Percentiles rank a stretch among this genome's conserved stretches.
phyloP scores from a whole-genome alignment of 2,797 vertebrate species.

The Sebastes flavidus region DNA sequence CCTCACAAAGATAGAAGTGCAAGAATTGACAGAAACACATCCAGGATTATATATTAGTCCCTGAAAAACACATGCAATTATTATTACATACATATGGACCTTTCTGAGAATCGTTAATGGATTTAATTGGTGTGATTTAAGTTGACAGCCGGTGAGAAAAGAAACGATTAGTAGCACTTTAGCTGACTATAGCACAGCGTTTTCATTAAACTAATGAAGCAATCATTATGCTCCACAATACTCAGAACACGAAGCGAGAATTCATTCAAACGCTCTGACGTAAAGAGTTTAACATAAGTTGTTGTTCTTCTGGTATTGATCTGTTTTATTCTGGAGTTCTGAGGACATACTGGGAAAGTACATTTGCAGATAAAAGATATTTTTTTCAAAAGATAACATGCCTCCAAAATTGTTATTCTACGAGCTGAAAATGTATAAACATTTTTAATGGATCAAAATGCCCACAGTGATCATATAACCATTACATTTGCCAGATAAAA shows the following conservation, averaged over 20 bases:
- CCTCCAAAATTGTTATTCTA: no score
- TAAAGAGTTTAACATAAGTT: background rate
- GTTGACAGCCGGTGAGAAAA: background rate
- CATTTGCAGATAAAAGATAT: no score
- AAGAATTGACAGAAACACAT: background rate
- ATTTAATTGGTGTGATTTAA: background rate
- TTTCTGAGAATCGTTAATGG: background rate
- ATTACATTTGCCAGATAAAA: background rate
- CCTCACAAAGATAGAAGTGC: background rate
- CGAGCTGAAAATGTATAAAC: background rate
- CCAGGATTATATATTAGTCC: background rate
- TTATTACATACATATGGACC: background rate
- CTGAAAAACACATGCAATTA: background rate
- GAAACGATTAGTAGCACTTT: background rate
- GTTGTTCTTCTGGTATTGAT: background rate
- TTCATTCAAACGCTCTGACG: background rate
- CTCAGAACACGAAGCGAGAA: fast-evolving
- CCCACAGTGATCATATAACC: background rate
- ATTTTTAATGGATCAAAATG: background rate
- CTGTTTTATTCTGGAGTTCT: no score
- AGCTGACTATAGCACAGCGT: background rate
- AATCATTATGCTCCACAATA: background rate
- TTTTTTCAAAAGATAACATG: no score
- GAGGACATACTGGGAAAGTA: no score
- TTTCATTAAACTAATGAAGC: background rate